These are phyloP conservation scores for Saguinus imperator DNA, from an alignment of 2,113 vertebrate species.

Conservation along the genomic window DNA sequence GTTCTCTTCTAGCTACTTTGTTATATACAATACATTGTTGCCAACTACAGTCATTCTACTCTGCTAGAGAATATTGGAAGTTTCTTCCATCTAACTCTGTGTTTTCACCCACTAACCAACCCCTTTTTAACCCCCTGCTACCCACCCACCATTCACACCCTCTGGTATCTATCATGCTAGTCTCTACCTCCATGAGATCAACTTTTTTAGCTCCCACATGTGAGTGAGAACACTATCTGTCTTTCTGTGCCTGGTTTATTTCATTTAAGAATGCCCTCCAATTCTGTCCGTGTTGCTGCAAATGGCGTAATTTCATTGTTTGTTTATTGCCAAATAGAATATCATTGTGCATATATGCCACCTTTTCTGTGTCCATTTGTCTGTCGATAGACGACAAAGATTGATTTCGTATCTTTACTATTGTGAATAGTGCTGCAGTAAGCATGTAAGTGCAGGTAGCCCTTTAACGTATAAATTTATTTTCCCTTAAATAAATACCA, in stretches of 20 bases:
- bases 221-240: not conserved
- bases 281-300: not conserved
- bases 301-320: not conserved
- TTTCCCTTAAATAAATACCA: not conserved
- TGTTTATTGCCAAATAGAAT: not conserved
- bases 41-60: not conserved
- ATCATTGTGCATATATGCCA: not conserved
- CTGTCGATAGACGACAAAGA: accelerated
- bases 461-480: not conserved
- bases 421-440: not conserved
- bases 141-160: not conserved
- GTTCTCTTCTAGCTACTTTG: not conserved
- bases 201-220: not conserved
- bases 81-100: not conserved
- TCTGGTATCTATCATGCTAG: not conserved
- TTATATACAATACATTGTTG: not conserved
- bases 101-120: not conserved
- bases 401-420: not conserved
- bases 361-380: not conserved
- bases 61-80: not conserved
- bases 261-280: not conserved
- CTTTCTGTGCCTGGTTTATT: not conserved
- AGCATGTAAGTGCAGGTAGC: not conserved
- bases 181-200: not conserved
- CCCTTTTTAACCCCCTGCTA: not conserved